Percentiles rank a stretch among this genome's conserved stretches.
These are phyloP conservation scores for Botia kubotai DNA, from an alignment of 2,797 vertebrate species.

Conservation along the genomic window DNA sequence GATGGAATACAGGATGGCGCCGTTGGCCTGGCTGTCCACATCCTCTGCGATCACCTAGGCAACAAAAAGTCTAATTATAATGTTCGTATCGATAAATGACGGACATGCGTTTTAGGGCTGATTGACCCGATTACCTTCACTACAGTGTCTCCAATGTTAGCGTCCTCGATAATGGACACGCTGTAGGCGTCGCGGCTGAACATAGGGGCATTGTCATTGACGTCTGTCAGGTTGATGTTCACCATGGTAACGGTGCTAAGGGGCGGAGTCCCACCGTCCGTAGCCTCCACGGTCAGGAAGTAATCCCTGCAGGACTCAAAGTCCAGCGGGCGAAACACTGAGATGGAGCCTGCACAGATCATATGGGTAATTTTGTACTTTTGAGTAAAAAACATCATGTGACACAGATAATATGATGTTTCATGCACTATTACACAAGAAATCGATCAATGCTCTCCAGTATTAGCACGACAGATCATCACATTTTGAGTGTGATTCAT, in stretches of 20 bases:
- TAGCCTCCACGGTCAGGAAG: constrained; percentile 93
- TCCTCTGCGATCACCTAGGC: constrained; percentile 91
- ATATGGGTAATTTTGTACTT: not conserved
- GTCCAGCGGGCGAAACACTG: constrained; percentile 86
- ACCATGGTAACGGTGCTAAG: constrained; percentile 89
- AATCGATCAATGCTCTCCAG: too few relatives aligned
- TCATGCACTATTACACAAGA: not conserved
- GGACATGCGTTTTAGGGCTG: not conserved
- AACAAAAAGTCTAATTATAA: constrained; percentile 24
- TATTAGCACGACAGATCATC: too few relatives aligned
- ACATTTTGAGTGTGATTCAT: too few relatives aligned
- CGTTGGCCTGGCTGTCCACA: constrained; percentile 88
- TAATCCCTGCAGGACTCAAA: constrained; percentile 91
- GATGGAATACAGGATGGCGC: constrained; percentile 88
- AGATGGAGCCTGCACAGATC: constrained; percentile 81
- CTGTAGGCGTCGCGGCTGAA: constrained; percentile 89
- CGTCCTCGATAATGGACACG: constrained; percentile 89
- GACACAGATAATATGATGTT: not conserved
- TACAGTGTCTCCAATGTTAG: constrained; percentile 85
- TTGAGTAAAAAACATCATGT: not conserved
- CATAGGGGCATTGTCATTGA: constrained; percentile 91
- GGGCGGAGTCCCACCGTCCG: constrained; percentile 90
- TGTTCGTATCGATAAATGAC: not conserved
- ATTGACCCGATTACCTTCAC: constrained; percentile 76
- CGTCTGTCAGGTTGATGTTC: constrained; percentile 91